Evolutionary conservation across 2,888 invertebrate species (phyloP), one percentile per base, ranked within the genome.

Genomic region (Rhabditoides inermis): DNA sequence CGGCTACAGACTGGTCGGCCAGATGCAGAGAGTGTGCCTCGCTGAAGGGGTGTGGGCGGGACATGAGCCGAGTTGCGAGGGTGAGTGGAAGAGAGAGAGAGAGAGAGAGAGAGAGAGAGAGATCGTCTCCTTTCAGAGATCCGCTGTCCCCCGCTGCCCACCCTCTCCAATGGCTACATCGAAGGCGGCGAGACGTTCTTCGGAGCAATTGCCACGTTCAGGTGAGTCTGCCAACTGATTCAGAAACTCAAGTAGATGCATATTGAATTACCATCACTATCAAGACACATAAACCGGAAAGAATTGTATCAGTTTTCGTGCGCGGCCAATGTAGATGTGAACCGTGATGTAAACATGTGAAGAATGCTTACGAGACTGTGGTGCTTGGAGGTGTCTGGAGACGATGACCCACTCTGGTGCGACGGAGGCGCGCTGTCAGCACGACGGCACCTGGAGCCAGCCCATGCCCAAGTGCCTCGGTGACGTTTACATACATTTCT

Each of bases 41-140:
- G 88, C 91, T 0, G 90, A 94, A 78, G 86, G 88, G 77, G 86
- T 87, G 76, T 98, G 95, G 95, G 87, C 88, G 23, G 94, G 91
- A 35, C 82, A 84, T n/a, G 84, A 87, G 68, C 92, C 94, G 1
- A 81, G 83, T 65, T 95, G 95, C 78, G 89, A 90, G 85, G 89
- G 90, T 72, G 42, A n/a, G n/a, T 20, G 4, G 48, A 10, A 22
- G 18, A 7, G 7, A n/a, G 15, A 28, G 12, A 6, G 15, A 39
- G 15, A 39, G 15, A 12, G 7, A 15, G 25, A 37, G 18, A 25
- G 25, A 25, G 6, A 15, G 22, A 49, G 26, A 23, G 2, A n/a
- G n/a, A 51, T 25, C 22, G 10, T 4, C 20, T 36, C 41, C 35
- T 51, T 66, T 28, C 81, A 90, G 95, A 94, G 82, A 92, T 98